These are phyloP conservation scores for Drosophila nebulosa DNA, from an alignment of 1,140 invertebrate species.

Conservation along the genomic window DNA sequence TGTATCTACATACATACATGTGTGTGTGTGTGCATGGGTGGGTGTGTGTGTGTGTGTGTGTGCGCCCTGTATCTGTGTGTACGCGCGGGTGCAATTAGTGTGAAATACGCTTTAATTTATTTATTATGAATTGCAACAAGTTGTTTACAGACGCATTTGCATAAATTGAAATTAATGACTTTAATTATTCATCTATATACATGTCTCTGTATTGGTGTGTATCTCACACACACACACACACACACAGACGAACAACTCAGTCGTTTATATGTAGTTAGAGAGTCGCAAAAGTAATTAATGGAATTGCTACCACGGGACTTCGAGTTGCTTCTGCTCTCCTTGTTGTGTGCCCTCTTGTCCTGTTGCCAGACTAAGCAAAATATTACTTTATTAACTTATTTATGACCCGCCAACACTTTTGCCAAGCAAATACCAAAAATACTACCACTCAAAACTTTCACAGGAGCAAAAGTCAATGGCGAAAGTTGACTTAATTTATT, in stretches of 20 bases:
- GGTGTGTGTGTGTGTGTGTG: not conserved
- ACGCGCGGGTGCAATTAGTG: conserved; percentile 74
- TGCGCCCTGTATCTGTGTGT: conserved; percentile 16
- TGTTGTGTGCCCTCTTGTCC: conserved; percentile 1
- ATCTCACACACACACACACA: not conserved
- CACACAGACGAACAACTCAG: not conserved
- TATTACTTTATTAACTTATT: conserved; percentile 66
- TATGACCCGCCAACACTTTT: conserved; percentile 68
- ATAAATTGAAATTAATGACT: conserved; percentile 80
- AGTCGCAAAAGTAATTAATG: conserved; percentile 75
- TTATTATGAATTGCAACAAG: conserved; percentile 80
- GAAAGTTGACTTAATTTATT: not conserved
- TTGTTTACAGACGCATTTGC: conserved; percentile 79
- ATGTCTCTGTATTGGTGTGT: conserved; percentile 26
- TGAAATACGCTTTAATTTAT: conserved; percentile 79
- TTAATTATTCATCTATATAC: conserved; percentile 72
- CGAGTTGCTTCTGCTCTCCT: conserved; percentile 21
- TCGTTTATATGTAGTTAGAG: not conserved
- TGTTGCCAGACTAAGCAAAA: conserved; percentile 62
- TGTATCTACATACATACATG: not conserved
- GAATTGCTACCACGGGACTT: conserved; percentile 71
- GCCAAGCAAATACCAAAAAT: conserved; percentile 28
- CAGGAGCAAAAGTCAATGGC: not conserved
- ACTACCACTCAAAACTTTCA: not conserved
- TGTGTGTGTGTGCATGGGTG: not conserved